phyloP scores from a whole-genome alignment of 1,140 invertebrate species.

The Rhysida immarginata region DNA sequence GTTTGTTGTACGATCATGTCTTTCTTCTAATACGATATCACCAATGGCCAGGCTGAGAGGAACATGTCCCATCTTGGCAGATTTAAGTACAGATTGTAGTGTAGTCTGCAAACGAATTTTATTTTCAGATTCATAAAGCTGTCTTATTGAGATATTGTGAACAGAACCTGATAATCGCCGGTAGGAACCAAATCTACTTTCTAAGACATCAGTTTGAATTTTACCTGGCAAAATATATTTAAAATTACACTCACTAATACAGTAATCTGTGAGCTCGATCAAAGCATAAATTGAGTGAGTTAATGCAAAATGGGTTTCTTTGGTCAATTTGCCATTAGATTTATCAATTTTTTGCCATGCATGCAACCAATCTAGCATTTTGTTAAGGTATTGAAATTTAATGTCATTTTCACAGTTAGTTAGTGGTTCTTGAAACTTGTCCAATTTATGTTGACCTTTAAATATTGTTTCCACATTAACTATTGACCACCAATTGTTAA shows the following conservation, averaged over 20 bases:
- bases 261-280: slow-evolving; percentile 7
- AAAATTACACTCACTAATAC: slow-evolving; percentile 1
- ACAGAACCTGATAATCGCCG: slow-evolving; percentile 7
- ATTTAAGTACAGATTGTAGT: neutral
- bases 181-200: slow-evolving; percentile 11
- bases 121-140: slow-evolving; percentile 13
- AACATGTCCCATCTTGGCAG: too few relatives aligned
- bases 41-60: too few relatives aligned
- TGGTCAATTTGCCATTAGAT: neutral
- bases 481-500: slow-evolving; percentile 11
- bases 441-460: slow-evolving; percentile 2
- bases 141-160: slow-evolving; percentile 8
- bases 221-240: slow-evolving; percentile 12
- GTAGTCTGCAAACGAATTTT: neutral
- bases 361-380: slow-evolving; percentile 12
- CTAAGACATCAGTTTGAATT: slow-evolving; percentile 13
- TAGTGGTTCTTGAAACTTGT: slow-evolving; percentile 8
- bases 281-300: slow-evolving; percentile 9
- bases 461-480: slow-evolving; percentile 12
- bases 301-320: slow-evolving; percentile 8
- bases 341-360: slow-evolving; percentile 1
- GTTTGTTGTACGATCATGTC: too few relatives aligned
- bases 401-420: slow-evolving; percentile 6
- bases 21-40: too few relatives aligned
- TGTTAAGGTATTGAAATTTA: slow-evolving; percentile 3